Conservation (phyloP, 2,888 invertebrate genomes). For the Polylopha cassiicola region DNA sequence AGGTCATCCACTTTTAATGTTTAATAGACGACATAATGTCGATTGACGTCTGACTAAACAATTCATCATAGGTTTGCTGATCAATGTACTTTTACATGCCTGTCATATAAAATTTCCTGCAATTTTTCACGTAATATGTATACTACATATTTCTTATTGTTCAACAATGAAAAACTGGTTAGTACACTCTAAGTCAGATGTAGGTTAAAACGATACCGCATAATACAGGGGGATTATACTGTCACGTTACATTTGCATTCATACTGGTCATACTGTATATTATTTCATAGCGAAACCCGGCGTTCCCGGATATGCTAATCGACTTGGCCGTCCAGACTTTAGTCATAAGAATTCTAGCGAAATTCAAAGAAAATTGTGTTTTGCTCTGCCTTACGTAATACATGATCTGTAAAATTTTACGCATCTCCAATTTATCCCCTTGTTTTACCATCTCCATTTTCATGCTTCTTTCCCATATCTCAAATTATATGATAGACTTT, state of each 20-base stretch:
- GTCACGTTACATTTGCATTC: conserved; percentile 25
- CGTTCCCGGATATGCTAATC: conserved; percentile 41
- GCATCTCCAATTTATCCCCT: background rate
- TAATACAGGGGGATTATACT: conserved; percentile 21
- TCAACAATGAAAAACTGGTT: too few relatives aligned
- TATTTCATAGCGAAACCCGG: conserved; percentile 30
- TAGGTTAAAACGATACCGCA: conserved; percentile 22
- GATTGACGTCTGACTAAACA: too few relatives aligned
- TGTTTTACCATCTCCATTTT: background rate
- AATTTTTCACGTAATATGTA: too few relatives aligned
- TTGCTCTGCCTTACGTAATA: conserved; percentile 25
- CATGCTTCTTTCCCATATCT: background rate
- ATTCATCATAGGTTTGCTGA: too few relatives aligned
- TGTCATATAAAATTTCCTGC: too few relatives aligned
- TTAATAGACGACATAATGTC: too few relatives aligned
- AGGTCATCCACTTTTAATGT: too few relatives aligned
- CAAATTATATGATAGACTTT: too few relatives aligned
- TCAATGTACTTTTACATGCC: too few relatives aligned
- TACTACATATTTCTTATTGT: too few relatives aligned
- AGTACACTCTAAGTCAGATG: too few relatives aligned
- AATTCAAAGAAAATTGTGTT: conserved; percentile 38
- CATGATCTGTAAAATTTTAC: conserved; percentile 9
- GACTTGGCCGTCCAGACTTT: conserved; percentile 33
- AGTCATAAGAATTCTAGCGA: conserved; percentile 35
- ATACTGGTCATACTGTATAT: conserved; percentile 23